A percentile compares a stretch with the other conserved stretches of the same genome.
phyloP scores from a whole-genome alignment of 2,113 vertebrate genomes.

The Anhinga anhinga region DNA sequence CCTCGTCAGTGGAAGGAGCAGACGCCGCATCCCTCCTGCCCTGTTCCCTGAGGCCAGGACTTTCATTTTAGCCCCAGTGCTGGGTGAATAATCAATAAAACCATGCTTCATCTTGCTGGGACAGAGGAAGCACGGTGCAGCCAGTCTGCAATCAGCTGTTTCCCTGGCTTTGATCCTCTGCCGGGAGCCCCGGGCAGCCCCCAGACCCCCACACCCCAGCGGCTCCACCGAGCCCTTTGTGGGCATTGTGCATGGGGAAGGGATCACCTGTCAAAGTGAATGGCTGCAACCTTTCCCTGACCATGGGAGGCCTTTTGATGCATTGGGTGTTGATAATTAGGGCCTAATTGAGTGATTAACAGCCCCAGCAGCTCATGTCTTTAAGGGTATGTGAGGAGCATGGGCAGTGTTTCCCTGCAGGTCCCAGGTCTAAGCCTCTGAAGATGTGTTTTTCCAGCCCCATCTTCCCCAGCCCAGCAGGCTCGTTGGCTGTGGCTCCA shows the following conservation, averaged over 20 bases:
- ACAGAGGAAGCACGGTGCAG: constrained; percentile 59
- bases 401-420: neutral
- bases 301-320: constrained; percentile 71
- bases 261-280: constrained; percentile 65
- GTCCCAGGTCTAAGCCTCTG: neutral
- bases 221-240: constrained; percentile 35
- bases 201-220: neutral
- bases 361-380: constrained; percentile 24
- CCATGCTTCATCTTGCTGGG: constrained; percentile 26
- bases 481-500: neutral
- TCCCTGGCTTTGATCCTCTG: constrained; percentile 70
- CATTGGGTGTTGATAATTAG: constrained; percentile 73
- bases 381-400: constrained; percentile 10
- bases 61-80: neutral
- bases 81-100: constrained; percentile 43
- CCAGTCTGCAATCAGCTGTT: constrained; percentile 70
- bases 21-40: neutral
- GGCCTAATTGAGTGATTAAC: constrained; percentile 82
- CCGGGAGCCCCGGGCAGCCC: neutral
- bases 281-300: constrained; percentile 49
- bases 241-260: constrained; percentile 37
- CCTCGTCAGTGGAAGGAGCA: fast-evolving
- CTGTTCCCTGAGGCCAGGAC: neutral
- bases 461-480: neutral
- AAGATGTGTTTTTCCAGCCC: constrained; percentile 24